Base-by-base conservation (phyloP, 2,888 invertebrate species). In the Tupiocoris notatus region DNA sequence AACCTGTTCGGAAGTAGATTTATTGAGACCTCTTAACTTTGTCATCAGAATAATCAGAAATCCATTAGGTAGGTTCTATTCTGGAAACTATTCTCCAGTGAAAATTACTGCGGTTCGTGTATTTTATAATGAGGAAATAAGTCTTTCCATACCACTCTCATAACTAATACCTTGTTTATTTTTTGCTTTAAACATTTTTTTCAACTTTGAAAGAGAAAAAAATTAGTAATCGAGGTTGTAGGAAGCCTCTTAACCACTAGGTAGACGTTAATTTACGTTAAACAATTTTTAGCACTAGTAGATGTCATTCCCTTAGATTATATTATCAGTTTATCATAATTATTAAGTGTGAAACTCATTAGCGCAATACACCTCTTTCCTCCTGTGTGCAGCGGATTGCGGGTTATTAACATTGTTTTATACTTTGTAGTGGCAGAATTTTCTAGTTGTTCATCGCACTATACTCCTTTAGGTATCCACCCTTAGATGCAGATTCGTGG, bases 401-500 rank as follows among this genome's bases (percentile, higher is more conserved):
- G n/a, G 20, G 59, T 59, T n/a, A 59, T 70, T 67, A 57, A 57
- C 25, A 67, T 67, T 67, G 57, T 67, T 67, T 67, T 67, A 57
- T 70, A 59, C 58, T 21, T 54, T 9, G 70, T 70, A 70, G 70
- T 2, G 24, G 58, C 23, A 61, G 12, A 70, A 59, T 23, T 67
- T n/a, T 54, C 54, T 70, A 58, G 61, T 59, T 70, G 23, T 59
- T 20, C 59, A 20, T n/a, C 17, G n/a, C 3, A 59, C 6, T 9
- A 70, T 24, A 22, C 59, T 59, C 24, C 70, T 56, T 67, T 67
- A 67, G n/a, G 56, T 21, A 57, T 54, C 21, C 56, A 20, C 24
- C 20, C 57, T 18, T 67, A 57, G 64, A 12, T 67, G 56, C 67
- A 67, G 67, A 57, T 54, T 67, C 54, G 67, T 59, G 70, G 70